Percentiles rank a stretch among this genome's conserved stretches.
phyloP scores from a whole-genome alignment of 1,140 invertebrate species.

The Ceratitis capitata region DNA sequence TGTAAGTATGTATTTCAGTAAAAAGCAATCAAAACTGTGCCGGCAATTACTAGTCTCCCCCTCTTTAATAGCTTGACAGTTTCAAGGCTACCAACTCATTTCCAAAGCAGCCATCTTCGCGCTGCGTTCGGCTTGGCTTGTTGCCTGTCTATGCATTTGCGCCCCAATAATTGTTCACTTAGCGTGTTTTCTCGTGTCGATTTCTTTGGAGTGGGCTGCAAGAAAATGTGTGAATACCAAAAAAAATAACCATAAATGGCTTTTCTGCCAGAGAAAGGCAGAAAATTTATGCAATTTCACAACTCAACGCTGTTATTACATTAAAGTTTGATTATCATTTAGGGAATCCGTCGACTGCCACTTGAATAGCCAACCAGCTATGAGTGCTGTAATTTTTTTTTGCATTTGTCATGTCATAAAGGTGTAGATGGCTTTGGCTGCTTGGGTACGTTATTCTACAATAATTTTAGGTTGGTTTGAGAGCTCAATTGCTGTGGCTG shows the following conservation, averaged over 20 bases:
- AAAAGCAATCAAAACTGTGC: slow-evolving; percentile 24
- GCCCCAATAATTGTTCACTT: slow-evolving; percentile 12
- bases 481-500: no score
- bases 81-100: background rate
- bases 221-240: background rate
- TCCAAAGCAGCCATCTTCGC: background rate
- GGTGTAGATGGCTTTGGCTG: no score
- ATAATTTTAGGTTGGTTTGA: no score
- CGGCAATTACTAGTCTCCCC: background rate
- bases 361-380: background rate
- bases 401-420: no score
- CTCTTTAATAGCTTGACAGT: background rate
- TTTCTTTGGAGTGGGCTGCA: background rate
- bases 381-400: background rate
- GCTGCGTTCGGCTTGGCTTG: background rate
- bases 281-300: background rate
- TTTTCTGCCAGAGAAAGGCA: background rate
- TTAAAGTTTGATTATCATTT: slow-evolving; percentile 24
- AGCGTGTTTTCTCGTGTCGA: slow-evolving; percentile 9
- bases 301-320: slow-evolving; percentile 7
- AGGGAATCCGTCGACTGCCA: background rate
- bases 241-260: background rate
- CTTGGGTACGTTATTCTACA: no score
- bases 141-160: background rate
- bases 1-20: background rate